phyloP scores from a whole-genome alignment of 2,797 vertebrate genomes.

The Pogonophryne albipinna region DNA sequence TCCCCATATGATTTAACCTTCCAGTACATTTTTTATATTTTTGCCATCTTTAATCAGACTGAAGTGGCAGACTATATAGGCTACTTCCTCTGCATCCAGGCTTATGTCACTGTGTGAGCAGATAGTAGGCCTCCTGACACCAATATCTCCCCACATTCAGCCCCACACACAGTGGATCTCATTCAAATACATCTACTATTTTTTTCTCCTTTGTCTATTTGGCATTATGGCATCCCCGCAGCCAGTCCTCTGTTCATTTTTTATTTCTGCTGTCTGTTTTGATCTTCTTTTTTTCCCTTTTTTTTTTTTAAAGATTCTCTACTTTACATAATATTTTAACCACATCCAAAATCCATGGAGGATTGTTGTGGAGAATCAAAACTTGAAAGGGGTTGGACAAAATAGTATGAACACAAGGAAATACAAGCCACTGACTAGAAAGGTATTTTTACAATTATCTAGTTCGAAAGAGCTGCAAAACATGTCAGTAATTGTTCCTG shows the following conservation, averaged over 20 bases:
- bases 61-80: conserved; percentile 2
- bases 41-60: neutral
- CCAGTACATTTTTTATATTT: neutral
- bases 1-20: neutral
- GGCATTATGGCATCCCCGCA: conserved; percentile 42
- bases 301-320: neutral
- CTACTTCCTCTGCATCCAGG: conserved; percentile 32
- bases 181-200: conserved; percentile 72
- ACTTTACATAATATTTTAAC: neutral
- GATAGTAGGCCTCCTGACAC: conserved; percentile 80
- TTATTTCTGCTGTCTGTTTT: neutral
- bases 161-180: conserved; percentile 71
- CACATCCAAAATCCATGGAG: neutral
- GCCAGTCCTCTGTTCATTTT: conserved; percentile 12
- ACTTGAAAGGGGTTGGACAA: neutral
- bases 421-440: neutral
- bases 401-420: conserved; percentile 5
- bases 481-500: neutral
- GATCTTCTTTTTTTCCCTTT: neutral
- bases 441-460: neutral
- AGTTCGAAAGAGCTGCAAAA: neutral
- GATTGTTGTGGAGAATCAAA: neutral
- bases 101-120: conserved; percentile 67
- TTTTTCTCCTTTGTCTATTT: conserved; percentile 42
- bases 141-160: conserved; percentile 77